These are phyloP conservation scores for Drosophila merina DNA, from an alignment of 2,888 invertebrate species.

Conservation along the genomic window DNA sequence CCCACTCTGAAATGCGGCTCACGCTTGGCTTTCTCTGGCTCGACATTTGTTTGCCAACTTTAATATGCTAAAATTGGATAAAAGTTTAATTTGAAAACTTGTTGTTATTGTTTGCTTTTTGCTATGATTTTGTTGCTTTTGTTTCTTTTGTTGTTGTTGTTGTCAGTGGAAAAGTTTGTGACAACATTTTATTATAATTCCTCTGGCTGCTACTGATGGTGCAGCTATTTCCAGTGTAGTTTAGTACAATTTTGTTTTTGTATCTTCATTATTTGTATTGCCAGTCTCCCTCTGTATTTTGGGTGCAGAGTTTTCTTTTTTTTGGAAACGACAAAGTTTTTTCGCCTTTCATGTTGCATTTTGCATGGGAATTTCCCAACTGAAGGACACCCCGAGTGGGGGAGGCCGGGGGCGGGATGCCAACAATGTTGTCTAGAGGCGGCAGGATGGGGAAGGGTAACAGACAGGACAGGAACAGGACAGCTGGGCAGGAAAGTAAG, in stretches of 20 bases:
- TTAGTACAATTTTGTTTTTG: slow-evolving; percentile 63
- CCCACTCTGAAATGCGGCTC: slow-evolving; percentile 39
- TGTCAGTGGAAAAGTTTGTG: slow-evolving; percentile 68
- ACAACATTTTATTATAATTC: slow-evolving; percentile 79
- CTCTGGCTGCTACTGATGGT: slow-evolving; percentile 37
- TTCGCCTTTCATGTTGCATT: slow-evolving; percentile 69
- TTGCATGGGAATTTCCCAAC: slow-evolving; percentile 55
- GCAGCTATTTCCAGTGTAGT: slow-evolving; percentile 49
- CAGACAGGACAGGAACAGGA: slow-evolving; percentile 49
- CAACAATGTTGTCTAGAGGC: slow-evolving; percentile 58
- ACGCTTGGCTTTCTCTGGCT: slow-evolving; percentile 45
- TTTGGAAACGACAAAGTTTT: slow-evolving; percentile 59
- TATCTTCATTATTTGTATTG: slow-evolving; percentile 73
- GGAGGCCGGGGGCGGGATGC: neutral
- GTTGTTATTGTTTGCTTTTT: slow-evolving; percentile 63
- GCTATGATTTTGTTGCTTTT: slow-evolving; percentile 24
- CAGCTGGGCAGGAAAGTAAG: slow-evolving; percentile 61
- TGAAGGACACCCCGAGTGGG: slow-evolving; percentile 27
- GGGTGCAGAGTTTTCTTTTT: slow-evolving; percentile 55
- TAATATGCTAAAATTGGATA: slow-evolving; percentile 72
- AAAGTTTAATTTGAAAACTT: slow-evolving; percentile 80
- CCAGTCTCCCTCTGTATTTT: slow-evolving; percentile 29
- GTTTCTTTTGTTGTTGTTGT: slow-evolving; percentile 39
- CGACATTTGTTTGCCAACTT: slow-evolving; percentile 57
- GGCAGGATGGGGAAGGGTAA: slow-evolving; percentile 8